Evolutionary conservation across 2,888 invertebrate genomes (phyloP).

Genomic region (Anoplius nigerrimus): DNA sequence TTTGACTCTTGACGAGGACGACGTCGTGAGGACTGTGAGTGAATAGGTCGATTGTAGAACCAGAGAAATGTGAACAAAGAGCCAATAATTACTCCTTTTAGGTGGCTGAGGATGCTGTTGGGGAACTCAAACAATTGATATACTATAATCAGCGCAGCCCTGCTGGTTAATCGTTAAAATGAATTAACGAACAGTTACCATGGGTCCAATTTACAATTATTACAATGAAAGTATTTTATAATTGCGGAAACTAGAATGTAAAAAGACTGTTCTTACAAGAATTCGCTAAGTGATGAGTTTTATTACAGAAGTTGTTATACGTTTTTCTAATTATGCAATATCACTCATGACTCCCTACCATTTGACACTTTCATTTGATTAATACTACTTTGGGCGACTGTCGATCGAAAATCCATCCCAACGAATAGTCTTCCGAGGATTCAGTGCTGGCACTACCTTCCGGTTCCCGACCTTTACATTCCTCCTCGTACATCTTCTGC

Average conservation of each 20-base stretch:
- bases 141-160: constrained; percentile 57
- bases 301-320: background rate
- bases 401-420: constrained; percentile 45
- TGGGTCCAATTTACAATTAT: too few relatives aligned
- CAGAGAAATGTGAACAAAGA: background rate
- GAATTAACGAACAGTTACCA: too few relatives aligned
- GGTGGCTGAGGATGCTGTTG: constrained; percentile 78
- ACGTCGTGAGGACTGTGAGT: constrained; percentile 78
- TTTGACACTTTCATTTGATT: background rate
- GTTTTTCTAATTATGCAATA: background rate
- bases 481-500: constrained; percentile 78
- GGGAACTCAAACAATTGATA: constrained; percentile 77
- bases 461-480: constrained; percentile 57
- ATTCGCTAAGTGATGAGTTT: background rate
- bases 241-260: constrained; percentile 2
- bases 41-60: constrained; percentile 3
- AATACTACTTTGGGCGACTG: background rate
- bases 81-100: constrained; percentile 53
- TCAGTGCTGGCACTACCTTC: constrained; percentile 24
- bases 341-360: too few relatives aligned
- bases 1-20: constrained; percentile 78
- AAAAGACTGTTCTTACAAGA: too few relatives aligned
- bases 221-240: constrained; percentile 5
- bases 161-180: constrained; percentile 6
- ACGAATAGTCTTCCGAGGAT: constrained; percentile 33